phyloP scores from a whole-genome alignment of 2,888 invertebrate genomes.

The Brachypalpus laphriformis region DNA sequence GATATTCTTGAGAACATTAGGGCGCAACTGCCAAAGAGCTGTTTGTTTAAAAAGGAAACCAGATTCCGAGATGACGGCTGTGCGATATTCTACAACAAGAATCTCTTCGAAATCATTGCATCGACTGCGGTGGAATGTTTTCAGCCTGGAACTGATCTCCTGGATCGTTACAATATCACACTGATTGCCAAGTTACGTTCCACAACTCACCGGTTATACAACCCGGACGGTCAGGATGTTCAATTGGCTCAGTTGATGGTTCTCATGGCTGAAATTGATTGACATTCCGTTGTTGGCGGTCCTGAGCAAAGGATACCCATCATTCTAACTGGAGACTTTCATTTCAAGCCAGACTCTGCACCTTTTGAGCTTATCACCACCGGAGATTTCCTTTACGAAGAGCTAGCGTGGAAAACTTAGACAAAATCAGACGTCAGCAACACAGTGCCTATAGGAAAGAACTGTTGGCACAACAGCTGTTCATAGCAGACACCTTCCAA shows the following conservation, averaged over 20 bases:
- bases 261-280: conserved; percentile 92
- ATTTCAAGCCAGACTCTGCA: conserved; percentile 89
- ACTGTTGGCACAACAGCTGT: conserved; percentile 80
- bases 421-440: background rate
- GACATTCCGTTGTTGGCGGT: conserved; percentile 85
- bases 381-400: conserved; percentile 84
- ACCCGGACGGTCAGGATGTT: conserved; percentile 94
- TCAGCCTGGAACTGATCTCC: conserved; percentile 82
- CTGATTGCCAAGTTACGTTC: conserved; percentile 89
- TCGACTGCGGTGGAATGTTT: conserved; percentile 88
- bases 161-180: conserved; percentile 95
- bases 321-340: conserved; percentile 96
- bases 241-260: conserved; percentile 94
- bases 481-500: conserved; percentile 86
- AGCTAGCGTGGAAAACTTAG: conserved; percentile 79
- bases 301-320: conserved; percentile 85
- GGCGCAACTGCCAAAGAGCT: conserved; percentile 77
- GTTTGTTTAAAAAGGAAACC: conserved; percentile 92
- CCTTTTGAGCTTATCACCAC: conserved; percentile 86
- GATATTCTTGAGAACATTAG: conserved; percentile 75
- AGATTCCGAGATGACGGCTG: conserved; percentile 93
- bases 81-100: conserved; percentile 91
- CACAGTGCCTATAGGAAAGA: conserved; percentile 35
- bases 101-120: conserved; percentile 87
- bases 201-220: conserved; percentile 97